Base-by-base conservation (phyloP, 2,797 vertebrate genomes). In the Pachyuromys duprasi region DNA sequence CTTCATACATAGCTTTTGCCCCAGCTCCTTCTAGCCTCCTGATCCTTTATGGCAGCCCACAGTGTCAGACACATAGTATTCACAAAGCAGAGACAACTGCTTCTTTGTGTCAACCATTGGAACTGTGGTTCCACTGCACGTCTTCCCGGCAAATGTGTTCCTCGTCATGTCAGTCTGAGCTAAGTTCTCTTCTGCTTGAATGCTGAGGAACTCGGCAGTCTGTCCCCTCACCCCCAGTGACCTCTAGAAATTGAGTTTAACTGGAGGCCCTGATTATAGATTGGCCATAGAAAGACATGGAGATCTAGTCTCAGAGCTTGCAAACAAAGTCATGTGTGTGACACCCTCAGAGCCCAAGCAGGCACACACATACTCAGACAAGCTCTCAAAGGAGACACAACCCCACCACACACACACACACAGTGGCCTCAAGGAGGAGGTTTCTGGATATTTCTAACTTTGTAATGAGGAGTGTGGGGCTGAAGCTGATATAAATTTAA, bases 71-170 rank as follows among this genome's bases (percentile, higher is more conserved):
- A 33, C 60, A 42, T 63, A 22, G 55, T 65, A 53, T 88, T 75
- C 69, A 86, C 42, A 69, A 86, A 79, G 26, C 55, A 90, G 22
- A 83, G 26, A 8, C 42, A 78, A 84, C 31, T 9, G 15, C 18
- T 92, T 88, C 67, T 92, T 92, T 72, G 18, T 39, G 36, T 22
- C 33, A 84, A 82, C 80, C 53, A 91, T 93, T 57, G 36, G 84
- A 92, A 79, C 45, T 57, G 76, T 12, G 31, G 79, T 31, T 72
- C 90, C 69, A 36, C 22, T 42, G 57, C 33, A 4, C 63, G 33
- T 69, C 24, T 70, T 89, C 45, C 65, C 84, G 63, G 88, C 0
- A 2, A 94, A 18, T 2, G 84, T 42, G 42, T 26, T 57, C 49
- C 33, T 72, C 70, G 72, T 63, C 96, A 81, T 45, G n/a, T 11